These are phyloP conservation scores for Cybosia mesomella DNA, from an alignment of 2,888 invertebrate genomes.

Conservation along the genomic window DNA sequence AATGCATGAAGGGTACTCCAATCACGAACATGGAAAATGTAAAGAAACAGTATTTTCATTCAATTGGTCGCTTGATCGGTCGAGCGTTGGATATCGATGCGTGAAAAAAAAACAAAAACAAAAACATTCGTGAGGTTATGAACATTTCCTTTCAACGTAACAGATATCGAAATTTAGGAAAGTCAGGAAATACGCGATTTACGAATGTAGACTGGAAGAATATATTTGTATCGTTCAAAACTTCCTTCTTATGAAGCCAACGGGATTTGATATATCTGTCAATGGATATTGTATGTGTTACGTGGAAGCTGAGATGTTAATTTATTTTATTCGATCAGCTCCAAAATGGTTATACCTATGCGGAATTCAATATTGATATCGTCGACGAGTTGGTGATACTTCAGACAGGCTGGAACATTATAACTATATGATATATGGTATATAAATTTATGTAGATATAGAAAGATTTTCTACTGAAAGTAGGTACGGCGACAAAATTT, in stretches of 20 bases:
- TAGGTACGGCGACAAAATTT: no score
- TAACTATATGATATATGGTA: no score
- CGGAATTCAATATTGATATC: not conserved
- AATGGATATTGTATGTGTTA: conserved; percentile 24
- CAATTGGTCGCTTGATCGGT: conserved; percentile 42
- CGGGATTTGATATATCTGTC: conserved; percentile 43
- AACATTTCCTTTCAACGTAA: conserved; percentile 39
- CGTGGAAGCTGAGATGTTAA: conserved; percentile 10
- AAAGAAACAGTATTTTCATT: conserved; percentile 46
- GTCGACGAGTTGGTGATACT: not conserved
- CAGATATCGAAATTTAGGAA: conserved; percentile 24
- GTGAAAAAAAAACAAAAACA: conserved; percentile 55
- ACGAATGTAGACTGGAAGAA: conserved; percentile 35
- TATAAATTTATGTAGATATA: no score
- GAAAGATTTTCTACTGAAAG: no score
- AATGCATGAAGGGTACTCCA: conserved; percentile 11
- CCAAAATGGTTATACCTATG: not conserved
- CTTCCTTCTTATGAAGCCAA: conserved; percentile 43
- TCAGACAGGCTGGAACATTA: not conserved
- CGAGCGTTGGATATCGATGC: conserved; percentile 57
- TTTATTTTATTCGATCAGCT: conserved; percentile 14
- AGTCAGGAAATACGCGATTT: conserved; percentile 39
- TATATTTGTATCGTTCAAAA: conserved; percentile 33
- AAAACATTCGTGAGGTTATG: conserved; percentile 46
- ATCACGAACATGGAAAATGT: conserved; percentile 35